Conservation (phyloP, 1,140 invertebrate genomes). For the Tetramorium parvispinum region DNA sequence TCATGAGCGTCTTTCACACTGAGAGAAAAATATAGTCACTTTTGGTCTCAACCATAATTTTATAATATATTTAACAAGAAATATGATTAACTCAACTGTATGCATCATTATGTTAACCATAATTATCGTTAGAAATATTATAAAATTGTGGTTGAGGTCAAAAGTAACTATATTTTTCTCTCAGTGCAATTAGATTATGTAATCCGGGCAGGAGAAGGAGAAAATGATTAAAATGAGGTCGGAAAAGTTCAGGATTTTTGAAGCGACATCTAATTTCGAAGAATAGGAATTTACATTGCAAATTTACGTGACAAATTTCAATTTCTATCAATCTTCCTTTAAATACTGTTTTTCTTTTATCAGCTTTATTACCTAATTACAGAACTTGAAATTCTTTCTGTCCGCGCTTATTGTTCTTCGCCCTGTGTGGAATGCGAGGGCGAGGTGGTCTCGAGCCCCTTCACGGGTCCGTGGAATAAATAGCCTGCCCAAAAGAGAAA, state of each 20-base stretch:
- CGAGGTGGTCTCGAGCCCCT: slow-evolving; percentile 12
- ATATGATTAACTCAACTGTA: too few species aligned
- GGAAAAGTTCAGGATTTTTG: not conserved
- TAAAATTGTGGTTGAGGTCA: too few species aligned
- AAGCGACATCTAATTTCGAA: not conserved
- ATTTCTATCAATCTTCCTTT: not conserved
- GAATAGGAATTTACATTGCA: not conserved
- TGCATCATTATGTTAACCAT: too few species aligned
- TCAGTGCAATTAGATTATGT: not conserved
- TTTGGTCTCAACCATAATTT: too few species aligned
- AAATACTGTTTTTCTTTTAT: not conserved
- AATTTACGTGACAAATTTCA: not conserved
- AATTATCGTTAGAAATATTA: too few species aligned
- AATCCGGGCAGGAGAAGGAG: not conserved
- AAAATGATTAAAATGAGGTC: not conserved
- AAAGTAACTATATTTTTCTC: too few species aligned
- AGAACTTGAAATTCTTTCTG: slow-evolving; percentile 62
- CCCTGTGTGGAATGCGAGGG: slow-evolving; percentile 6
- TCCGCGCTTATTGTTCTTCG: slow-evolving; percentile 33
- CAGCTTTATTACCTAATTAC: slow-evolving; percentile 49
- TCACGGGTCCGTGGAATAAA: slow-evolving; percentile 55
- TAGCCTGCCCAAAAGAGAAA: slow-evolving; percentile 7
- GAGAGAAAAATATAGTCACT: too few species aligned
- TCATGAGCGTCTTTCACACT: too few species aligned
- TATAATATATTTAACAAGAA: too few species aligned